Conservation (phyloP, 1,140 invertebrate genomes). For the Drosophila melanica region DNA sequence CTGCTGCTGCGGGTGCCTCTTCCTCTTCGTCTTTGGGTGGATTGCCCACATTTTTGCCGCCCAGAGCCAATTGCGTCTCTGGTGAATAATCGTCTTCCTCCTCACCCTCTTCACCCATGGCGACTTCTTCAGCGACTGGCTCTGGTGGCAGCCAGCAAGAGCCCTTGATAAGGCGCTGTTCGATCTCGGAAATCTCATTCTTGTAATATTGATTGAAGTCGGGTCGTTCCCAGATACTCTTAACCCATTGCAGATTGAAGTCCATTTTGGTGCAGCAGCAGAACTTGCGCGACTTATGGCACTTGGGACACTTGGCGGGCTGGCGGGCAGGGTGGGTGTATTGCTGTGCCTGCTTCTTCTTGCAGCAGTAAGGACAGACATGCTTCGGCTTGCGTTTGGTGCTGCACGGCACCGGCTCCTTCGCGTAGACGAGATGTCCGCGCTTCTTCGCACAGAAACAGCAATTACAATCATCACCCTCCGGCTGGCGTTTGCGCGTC, state of each 20-base stretch:
- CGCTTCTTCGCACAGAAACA: conserved; percentile 81
- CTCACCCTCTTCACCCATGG: conserved; percentile 41
- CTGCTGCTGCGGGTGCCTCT: neutral
- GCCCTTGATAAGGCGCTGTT: conserved; percentile 63
- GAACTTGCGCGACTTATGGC: conserved; percentile 76
- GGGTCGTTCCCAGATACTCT: conserved; percentile 77
- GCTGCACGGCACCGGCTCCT: conserved; percentile 65
- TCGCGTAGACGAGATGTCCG: conserved; percentile 76
- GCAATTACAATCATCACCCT: conserved; percentile 79
- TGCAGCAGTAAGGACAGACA: conserved; percentile 76
- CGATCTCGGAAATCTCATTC: conserved; percentile 73
- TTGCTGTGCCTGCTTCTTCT: conserved; percentile 69
- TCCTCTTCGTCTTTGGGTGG: conserved; percentile 2
- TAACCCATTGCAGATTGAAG: conserved; percentile 74
- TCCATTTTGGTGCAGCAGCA: conserved; percentile 76
- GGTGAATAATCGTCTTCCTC: conserved; percentile 48
- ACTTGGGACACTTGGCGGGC: conserved; percentile 71
- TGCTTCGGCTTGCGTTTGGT: conserved; percentile 64
- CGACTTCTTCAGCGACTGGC: conserved; percentile 28
- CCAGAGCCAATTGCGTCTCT: conserved; percentile 46
- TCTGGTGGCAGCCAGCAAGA: conserved; percentile 68
- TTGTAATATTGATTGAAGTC: conserved; percentile 79
- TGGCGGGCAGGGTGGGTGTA: conserved; percentile 60
- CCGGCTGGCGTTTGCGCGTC: conserved; percentile 67
- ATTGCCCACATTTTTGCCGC: conserved; percentile 38